Evolutionary conservation across 2,113 vertebrate species (phyloP).

Genomic region (Coturnix japonica): DNA sequence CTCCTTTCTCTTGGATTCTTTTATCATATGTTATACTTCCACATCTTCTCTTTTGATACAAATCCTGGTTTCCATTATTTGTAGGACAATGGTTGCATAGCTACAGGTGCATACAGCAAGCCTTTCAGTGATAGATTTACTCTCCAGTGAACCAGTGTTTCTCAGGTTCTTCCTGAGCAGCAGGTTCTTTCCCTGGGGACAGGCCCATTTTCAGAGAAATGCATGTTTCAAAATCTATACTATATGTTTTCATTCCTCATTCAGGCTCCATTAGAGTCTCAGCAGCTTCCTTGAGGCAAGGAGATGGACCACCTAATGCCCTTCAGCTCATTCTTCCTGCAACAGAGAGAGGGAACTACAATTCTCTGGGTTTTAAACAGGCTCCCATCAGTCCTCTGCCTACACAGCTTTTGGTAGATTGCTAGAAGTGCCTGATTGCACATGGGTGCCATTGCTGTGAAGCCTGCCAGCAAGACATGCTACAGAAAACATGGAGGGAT

Average conservation of each 20-base stretch:
- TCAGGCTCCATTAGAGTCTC: neutral
- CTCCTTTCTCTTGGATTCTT: neutral
- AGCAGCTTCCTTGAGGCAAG: neutral
- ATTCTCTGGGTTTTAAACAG: neutral
- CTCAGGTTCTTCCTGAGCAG: neutral
- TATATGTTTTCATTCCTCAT: neutral
- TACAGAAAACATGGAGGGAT: neutral
- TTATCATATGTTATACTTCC: neutral
- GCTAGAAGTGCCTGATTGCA: neutral
- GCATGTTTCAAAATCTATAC: fast-evolving
- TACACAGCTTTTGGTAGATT: neutral
- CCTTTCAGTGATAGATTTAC: neutral
- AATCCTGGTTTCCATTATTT: neutral
- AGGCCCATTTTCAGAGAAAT: neutral
- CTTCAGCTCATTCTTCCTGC: neutral
- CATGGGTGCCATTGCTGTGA: neutral
- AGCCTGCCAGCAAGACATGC: neutral
- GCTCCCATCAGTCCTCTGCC: neutral
- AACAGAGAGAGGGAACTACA: neutral
- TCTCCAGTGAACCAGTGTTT: neutral
- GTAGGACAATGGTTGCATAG: neutral
- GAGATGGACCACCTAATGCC: neutral
- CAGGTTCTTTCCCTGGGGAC: neutral
- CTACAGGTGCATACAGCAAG: neutral
- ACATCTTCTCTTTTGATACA: neutral